Evolutionary conservation across 2,797 vertebrate genomes (phyloP), one percentile per base, ranked within the genome.

Genomic region (Jordanella pulchra): DNA sequence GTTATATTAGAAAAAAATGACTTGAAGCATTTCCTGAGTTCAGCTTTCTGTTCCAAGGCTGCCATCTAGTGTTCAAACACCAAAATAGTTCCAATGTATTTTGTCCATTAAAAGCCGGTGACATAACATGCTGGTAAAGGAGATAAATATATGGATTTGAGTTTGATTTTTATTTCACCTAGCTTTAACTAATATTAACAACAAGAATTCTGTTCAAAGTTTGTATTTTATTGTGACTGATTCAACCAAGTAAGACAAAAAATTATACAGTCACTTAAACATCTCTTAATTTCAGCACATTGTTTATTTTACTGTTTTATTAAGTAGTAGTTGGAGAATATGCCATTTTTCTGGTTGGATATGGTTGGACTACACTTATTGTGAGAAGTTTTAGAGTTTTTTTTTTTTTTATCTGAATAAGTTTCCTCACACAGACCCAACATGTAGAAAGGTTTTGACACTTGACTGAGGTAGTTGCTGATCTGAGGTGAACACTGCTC

Each of bases 61-160:
- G 81, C 90, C 91, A 91, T 89, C 91, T 92, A 72, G 89, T 91
- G 92, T 72, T 80, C 45, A 80, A 63, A 73, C 44, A 15, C 1
- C 18, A 61, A 56, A 81, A 65, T 73, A 28, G 1, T 35, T 21
- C 32, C 11, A 28, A 27, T 0, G 6, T 60, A 4, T 67, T 1
- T 3, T 1, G 12, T 44, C 3, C 3, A 7, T 1, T 11, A 79
- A 21, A 47, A 13, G 60, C 2, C 2, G 35, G 12, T 25, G 32
- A 42, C 23, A 63, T 1, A 15, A 63, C 7, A 23, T 63, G 35
- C 60, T 63, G 35, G 35, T 63, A 7, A 63, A 42, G 42, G 15
- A 2, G 25, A 4, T 42, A 42, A 14, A 42, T 63, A n/a, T n/a
- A n/a, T n/a, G n/a, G n/a, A n/a, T n/a, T n/a, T n/a, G n/a, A n/a